These are phyloP conservation scores for Argyra leucocephala DNA, from an alignment of 2,888 invertebrate species.

Conservation along the genomic window DNA sequence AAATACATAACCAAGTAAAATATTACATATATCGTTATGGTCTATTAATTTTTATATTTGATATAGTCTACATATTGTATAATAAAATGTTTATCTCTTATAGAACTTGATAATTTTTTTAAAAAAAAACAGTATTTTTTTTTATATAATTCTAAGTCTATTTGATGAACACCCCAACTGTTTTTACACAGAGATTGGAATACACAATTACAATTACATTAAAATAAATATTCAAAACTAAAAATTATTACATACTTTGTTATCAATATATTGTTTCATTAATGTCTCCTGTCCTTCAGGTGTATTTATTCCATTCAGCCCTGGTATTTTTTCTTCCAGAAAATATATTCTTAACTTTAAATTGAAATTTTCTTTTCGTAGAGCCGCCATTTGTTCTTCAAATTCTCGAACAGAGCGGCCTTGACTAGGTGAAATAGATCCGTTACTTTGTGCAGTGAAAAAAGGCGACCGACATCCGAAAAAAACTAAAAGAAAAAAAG, in stretches of 20 bases:
- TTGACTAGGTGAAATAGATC: constrained; percentile 43
- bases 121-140: no score
- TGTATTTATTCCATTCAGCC: constrained; percentile 39
- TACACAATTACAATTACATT: not conserved
- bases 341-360: constrained; percentile 84
- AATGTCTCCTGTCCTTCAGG: constrained; percentile 32
- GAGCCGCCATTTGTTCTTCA: constrained; percentile 70
- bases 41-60: not conserved
- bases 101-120: no score
- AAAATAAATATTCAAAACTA: not conserved
- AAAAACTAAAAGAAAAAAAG: constrained; percentile 12
- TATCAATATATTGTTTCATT: constrained; percentile 56
- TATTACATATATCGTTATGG: not conserved
- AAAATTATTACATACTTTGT: constrained; percentile 48
- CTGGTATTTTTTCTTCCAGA: constrained; percentile 62
- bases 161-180: no score
- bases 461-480: constrained; percentile 34
- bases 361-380: constrained; percentile 88
- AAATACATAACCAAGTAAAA: constrained; percentile 10
- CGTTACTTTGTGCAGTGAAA: constrained; percentile 29
- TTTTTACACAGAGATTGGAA: no score
- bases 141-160: no score
- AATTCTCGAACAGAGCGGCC: constrained; percentile 79
- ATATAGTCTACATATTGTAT: no score
- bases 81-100: no score